Conservation (phyloP, 2,888 invertebrate genomes). For the Chelonus formosanus region DNA sequence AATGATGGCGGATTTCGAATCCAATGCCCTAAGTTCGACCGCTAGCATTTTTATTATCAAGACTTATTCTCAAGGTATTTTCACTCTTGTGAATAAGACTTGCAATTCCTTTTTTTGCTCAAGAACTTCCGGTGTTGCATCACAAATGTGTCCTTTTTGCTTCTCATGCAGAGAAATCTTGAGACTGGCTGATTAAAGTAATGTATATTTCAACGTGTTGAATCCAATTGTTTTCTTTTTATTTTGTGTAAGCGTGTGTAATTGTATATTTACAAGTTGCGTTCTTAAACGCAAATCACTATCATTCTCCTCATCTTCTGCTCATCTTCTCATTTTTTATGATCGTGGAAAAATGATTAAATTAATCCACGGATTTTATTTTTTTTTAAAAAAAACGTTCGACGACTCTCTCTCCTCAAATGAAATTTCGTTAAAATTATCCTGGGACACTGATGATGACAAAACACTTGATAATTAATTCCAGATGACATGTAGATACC, state of each 20-base stretch:
- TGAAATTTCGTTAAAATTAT: background rate
- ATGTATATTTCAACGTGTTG: background rate
- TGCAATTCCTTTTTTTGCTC: conserved; percentile 5
- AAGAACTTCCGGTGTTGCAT: conserved; percentile 26
- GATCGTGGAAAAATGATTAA: conserved; percentile 14
- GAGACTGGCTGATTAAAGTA: too few relatives aligned
- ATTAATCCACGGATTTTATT: background rate
- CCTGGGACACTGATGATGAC: background rate
- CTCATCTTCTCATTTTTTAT: conserved; percentile 40
- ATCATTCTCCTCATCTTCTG: conserved; percentile 44
- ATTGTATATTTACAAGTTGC: conserved; percentile 61
- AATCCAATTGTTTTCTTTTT: conserved; percentile 9
- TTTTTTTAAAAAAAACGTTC: conserved; percentile 2
- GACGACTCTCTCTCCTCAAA: conserved; percentile 19
- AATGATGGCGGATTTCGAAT: conserved; percentile 2
- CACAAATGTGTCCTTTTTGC: conserved; percentile 6
- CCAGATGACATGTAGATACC: background rate
- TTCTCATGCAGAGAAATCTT: conserved; percentile 18
- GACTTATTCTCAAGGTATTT: background rate
- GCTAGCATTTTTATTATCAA: conserved; percentile 9
- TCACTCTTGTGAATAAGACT: conserved; percentile 20
- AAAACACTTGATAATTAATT: background rate
- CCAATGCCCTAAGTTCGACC: conserved; percentile 28
- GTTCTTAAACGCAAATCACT: conserved; percentile 52
- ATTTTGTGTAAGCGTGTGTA: conserved; percentile 31